Evolutionary conservation across 2,113 vertebrate genomes (phyloP).

Genomic region (Amazona vittata): DNA sequence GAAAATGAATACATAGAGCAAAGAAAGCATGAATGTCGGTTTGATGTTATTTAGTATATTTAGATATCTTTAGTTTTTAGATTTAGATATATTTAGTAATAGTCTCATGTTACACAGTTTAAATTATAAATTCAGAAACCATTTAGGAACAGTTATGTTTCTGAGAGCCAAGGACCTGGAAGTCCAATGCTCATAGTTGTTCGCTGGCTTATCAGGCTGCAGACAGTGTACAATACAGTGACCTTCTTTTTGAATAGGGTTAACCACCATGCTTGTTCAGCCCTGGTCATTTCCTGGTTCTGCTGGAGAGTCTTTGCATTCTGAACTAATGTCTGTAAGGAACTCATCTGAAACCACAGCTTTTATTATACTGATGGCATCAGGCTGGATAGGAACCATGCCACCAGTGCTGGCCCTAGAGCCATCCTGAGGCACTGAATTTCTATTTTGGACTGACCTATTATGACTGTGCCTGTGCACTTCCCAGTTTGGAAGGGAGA

Average conservation of each 20-base stretch:
- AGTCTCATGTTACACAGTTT: accelerated
- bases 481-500: not conserved
- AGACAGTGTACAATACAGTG: not conserved
- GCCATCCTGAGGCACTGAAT: not conserved
- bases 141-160: not conserved
- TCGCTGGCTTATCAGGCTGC: not conserved
- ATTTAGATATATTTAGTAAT: not conserved
- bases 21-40: not conserved
- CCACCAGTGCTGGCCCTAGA: not conserved
- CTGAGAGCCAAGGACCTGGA: not conserved
- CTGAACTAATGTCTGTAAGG: not conserved
- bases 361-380: not conserved
- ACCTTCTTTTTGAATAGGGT: not conserved
- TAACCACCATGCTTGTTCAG: not conserved
- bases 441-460: slow-evolving; percentile 24
- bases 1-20: not conserved
- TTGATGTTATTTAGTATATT: not conserved
- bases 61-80: no score
- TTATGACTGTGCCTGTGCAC: not conserved
- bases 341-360: slow-evolving; percentile 1
- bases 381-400: slow-evolving; percentile 1
- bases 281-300: not conserved
- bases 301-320: not conserved
- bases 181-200: not conserved
- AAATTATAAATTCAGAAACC: not conserved